Percentiles rank a stretch among this genome's conserved stretches.
These are phyloP conservation scores for Steinernema feltiae DNA, from an alignment of 1,140 invertebrate species.

Conservation along the genomic window DNA sequence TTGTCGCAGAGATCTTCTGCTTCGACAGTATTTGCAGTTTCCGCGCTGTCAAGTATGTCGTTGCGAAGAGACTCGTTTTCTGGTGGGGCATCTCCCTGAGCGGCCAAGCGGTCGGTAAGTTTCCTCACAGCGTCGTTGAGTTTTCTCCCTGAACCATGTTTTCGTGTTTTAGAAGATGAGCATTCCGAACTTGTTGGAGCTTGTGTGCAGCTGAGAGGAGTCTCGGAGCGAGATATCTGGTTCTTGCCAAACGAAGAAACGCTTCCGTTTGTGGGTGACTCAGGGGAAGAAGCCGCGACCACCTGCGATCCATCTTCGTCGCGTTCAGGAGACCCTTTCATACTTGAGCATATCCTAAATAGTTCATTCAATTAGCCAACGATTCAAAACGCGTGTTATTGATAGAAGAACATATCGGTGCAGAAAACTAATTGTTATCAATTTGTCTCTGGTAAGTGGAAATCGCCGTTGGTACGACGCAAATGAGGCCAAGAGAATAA, in stretches of 20 bases:
- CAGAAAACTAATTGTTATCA: too few species aligned
- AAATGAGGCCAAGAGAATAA: background rate
- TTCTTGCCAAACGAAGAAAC: background rate
- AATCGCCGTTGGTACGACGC: too few species aligned
- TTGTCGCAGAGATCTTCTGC: background rate
- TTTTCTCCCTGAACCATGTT: conserved; percentile 1
- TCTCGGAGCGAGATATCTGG: background rate
- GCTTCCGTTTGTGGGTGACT: background rate
- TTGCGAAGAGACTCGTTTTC: conserved; percentile 10
- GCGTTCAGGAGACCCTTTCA: background rate
- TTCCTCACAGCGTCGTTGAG: conserved; percentile 9
- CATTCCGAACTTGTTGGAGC: conserved; percentile 6
- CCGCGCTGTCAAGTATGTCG: background rate
- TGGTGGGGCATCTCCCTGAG: background rate
- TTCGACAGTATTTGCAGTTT: background rate
- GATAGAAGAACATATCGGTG: background rate
- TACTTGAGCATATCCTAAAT: background rate
- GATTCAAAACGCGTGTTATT: background rate
- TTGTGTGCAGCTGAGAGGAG: background rate
- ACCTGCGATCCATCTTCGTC: conserved; percentile 1
- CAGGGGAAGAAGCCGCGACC: background rate
- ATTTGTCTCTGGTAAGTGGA: too few species aligned
- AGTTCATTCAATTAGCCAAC: background rate
- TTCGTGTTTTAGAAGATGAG: conserved; percentile 10
- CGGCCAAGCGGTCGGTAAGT: conserved; percentile 1